Percentiles rank a stretch among this genome's conserved stretches.
Evolutionary conservation across 2,888 invertebrate species (phyloP).

Genomic region (Eucriotettix oculatus): DNA sequence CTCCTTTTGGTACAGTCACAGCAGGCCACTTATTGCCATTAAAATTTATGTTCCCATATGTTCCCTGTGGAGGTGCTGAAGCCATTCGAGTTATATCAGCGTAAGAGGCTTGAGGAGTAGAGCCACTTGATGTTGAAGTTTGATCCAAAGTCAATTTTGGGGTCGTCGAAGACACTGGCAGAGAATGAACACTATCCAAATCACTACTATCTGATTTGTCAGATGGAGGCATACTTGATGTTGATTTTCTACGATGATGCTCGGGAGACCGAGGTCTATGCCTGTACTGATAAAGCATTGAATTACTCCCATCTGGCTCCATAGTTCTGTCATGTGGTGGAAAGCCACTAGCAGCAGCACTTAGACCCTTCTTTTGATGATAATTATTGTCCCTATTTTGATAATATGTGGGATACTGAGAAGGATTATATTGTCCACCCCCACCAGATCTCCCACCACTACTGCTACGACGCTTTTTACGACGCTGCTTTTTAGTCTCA

Average conservation of each 20-base stretch:
- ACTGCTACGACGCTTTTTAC: constrained; percentile 46
- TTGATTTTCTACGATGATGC: constrained; percentile 43
- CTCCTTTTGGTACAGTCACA: constrained; percentile 3
- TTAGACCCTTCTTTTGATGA: constrained; percentile 7
- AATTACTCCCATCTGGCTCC: constrained; percentile 3
- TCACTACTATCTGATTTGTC: constrained; percentile 67
- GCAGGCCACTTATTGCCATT: constrained; percentile 7
- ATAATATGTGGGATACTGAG: neutral
- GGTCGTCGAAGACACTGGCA: constrained; percentile 42
- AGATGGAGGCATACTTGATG: constrained; percentile 62
- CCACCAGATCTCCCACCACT: constrained; percentile 21
- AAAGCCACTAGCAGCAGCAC: constrained; percentile 14
- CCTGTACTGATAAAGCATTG: constrained; percentile 8
- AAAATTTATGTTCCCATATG: constrained; percentile 6
- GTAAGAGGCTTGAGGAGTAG: constrained; percentile 47
- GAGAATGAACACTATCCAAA: constrained; percentile 69
- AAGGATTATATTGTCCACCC: neutral
- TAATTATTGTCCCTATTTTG: constrained; percentile 1
- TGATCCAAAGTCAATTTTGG: constrained; percentile 21
- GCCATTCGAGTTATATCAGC: constrained; percentile 61
- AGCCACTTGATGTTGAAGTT: constrained; percentile 19
- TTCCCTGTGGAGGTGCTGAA: constrained; percentile 11
- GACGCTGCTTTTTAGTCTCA: constrained; percentile 56
- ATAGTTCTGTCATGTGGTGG: constrained; percentile 11
- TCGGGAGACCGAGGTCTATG: constrained; percentile 17